Evolutionary conservation across 2,888 invertebrate genomes (phyloP).

Genomic region (Tipula lateralis): DNA sequence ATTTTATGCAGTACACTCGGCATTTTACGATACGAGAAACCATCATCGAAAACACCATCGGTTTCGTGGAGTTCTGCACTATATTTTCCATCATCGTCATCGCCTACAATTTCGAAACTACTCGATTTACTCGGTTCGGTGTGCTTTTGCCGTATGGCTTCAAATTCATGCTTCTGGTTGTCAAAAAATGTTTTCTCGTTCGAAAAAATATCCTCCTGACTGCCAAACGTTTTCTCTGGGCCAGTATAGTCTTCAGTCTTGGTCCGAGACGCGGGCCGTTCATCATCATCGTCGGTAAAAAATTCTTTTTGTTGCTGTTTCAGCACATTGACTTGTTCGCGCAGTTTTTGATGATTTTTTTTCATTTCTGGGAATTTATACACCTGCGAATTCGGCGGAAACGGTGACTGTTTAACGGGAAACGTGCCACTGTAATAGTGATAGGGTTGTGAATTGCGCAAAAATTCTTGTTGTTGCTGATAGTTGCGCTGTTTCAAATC

Average conservation of each 20-base stretch:
- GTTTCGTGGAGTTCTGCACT: not conserved
- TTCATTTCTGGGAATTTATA: not conserved
- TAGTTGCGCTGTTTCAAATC: constrained; percentile 27
- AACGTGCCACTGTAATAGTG: not conserved
- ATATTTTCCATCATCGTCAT: not conserved
- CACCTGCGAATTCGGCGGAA: not conserved
- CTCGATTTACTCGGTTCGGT: not conserved
- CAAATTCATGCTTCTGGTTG: not conserved
- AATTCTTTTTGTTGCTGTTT: constrained; percentile 50
- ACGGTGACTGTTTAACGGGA: not conserved
- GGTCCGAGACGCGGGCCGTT: constrained; percentile 50
- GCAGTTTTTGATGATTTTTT: not conserved
- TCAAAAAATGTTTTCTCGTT: constrained; percentile 2
- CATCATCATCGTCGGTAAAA: constrained; percentile 51
- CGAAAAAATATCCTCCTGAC: not conserved
- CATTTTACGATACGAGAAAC: not conserved
- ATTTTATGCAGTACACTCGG: not conserved
- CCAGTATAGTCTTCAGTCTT: not conserved
- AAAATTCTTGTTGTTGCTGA: constrained; percentile 16
- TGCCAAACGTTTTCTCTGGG: not conserved
- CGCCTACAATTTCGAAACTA: not conserved
- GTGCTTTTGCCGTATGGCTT: not conserved
- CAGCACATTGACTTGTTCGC: constrained; percentile 47
- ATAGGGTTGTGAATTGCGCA: not conserved
- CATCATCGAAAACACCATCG: not conserved